A percentile compares a stretch with the other conserved stretches of the same genome.
Evolutionary conservation across 1,140 invertebrate genomes (phyloP).

Genomic region (Lepidotrigona ventralis): DNA sequence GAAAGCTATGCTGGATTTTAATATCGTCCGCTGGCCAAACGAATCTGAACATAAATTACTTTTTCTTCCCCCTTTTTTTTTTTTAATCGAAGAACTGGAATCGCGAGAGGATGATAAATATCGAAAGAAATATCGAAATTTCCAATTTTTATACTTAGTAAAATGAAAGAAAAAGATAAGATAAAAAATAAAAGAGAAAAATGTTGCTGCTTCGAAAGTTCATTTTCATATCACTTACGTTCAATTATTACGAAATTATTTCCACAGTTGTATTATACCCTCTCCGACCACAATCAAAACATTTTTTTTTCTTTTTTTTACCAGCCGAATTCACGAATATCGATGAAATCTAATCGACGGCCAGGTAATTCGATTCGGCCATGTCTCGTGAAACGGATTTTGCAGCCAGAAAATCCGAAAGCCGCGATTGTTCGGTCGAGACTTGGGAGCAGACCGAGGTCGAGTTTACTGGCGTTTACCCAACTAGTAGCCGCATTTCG

Average conservation of each 20-base stretch:
- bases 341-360: neutral
- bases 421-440: constrained; percentile 23
- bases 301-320: neutral
- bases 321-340: no score
- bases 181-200: no score
- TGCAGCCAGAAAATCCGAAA: constrained; percentile 22
- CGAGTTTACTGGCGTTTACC: constrained; percentile 36
- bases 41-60: neutral
- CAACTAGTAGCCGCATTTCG: constrained; percentile 19
- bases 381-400: neutral
- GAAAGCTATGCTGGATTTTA: neutral
- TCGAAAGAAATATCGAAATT: neutral
- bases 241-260: neutral
- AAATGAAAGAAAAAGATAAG: no score
- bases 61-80: neutral
- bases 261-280: no score
- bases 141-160: no score
- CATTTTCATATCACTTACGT: neutral
- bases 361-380: neutral
- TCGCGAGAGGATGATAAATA: neutral
- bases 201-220: no score
- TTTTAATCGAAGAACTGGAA: neutral
- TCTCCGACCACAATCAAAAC: neutral
- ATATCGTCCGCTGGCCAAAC: neutral
- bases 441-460: neutral